These are phyloP conservation scores for Biston betularia DNA, from an alignment of 2,888 invertebrate genomes.

Conservation along the genomic window DNA sequence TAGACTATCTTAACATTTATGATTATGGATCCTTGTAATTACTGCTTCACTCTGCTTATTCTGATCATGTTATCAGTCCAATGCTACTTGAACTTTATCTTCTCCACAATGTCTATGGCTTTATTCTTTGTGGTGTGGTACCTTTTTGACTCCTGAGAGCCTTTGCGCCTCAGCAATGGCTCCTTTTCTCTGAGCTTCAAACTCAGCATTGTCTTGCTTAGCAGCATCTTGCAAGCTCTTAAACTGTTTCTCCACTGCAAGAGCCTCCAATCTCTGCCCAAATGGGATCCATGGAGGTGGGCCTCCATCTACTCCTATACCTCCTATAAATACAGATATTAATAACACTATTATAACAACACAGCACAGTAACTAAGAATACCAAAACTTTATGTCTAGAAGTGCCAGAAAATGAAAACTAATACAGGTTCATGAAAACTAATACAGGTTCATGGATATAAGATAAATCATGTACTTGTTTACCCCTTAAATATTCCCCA, in stretches of 20 bases:
- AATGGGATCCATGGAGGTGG: slow-evolving; percentile 97
- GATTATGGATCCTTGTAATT: too few species aligned
- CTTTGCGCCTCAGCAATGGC: slow-evolving; percentile 95
- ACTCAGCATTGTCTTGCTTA: slow-evolving; percentile 92
- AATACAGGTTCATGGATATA: too few species aligned
- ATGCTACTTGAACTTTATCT: not conserved
- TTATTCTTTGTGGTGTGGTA: slow-evolving; percentile 39
- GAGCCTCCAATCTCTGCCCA: slow-evolving; percentile 90
- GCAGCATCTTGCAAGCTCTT: slow-evolving; percentile 88
- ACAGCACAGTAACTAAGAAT: too few species aligned
- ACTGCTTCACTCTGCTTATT: too few species aligned
- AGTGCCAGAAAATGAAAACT: too few species aligned
- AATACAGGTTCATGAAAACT: too few species aligned
- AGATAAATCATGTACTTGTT: too few species aligned
- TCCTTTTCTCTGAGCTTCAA: slow-evolving; percentile 95
- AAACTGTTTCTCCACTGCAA: slow-evolving; percentile 88
- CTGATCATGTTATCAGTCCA: not conserved
- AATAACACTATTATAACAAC: not conserved
- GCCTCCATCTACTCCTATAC: slow-evolving; percentile 89
- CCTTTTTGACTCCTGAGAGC: slow-evolving; percentile 85
- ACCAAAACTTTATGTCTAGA: too few species aligned
- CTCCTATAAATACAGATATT: slow-evolving; percentile 61
- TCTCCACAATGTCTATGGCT: not conserved
- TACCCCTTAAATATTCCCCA: too few species aligned
- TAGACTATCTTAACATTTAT: too few species aligned